Evolutionary conservation across 1,140 invertebrate genomes (phyloP).

Genomic region (Bombus haemorrhoidalis): DNA sequence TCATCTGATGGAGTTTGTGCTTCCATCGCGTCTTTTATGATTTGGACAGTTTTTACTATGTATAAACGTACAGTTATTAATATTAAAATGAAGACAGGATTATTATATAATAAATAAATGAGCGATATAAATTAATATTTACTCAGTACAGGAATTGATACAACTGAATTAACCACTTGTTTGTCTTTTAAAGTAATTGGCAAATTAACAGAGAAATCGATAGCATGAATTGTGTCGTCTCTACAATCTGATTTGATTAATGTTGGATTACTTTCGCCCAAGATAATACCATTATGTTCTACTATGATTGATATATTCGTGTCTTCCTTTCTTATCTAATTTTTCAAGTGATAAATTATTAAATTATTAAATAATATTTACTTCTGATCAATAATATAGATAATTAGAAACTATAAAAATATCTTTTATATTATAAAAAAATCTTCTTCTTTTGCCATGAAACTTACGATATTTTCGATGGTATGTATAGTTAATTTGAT

Average conservation of each 20-base stretch:
- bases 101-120: not conserved
- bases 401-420: not conserved
- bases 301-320: constrained; percentile 47
- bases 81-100: not conserved
- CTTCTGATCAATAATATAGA: not conserved
- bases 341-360: not conserved
- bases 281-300: constrained; percentile 53
- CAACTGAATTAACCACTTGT: constrained; percentile 35
- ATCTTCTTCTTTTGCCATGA: not conserved
- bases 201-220: constrained; percentile 53
- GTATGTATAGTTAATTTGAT: constrained; percentile 49
- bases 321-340: constrained; percentile 47
- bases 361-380: not conserved
- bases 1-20: not conserved
- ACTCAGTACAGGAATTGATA: constrained; percentile 67
- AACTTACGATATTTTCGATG: constrained; percentile 71
- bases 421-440: not conserved
- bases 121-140: constrained; percentile 8
- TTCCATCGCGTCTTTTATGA: not conserved
- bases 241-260: constrained; percentile 42
- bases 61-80: not conserved
- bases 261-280: constrained; percentile 59
- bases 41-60: constrained; percentile 33
- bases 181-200: constrained; percentile 17
- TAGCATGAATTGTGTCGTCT: constrained; percentile 29